A percentile compares a stretch with the other conserved stretches of the same genome.
Evolutionary conservation across 2,888 invertebrate genomes (phyloP).

Genomic region (Erynnis tages): DNA sequence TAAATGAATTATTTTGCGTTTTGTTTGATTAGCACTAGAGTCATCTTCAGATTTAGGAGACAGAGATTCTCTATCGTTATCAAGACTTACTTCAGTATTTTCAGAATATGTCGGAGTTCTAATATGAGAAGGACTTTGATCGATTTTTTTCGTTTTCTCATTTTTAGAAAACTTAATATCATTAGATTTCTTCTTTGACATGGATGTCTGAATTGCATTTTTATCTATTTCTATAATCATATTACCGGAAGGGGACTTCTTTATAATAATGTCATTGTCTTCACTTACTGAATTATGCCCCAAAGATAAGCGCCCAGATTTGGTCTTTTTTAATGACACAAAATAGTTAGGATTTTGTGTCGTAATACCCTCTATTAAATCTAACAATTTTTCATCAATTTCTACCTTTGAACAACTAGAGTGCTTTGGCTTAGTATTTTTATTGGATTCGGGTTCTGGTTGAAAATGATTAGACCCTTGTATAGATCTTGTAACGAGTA

Average conservation of each 20-base stretch:
- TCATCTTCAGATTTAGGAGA: not conserved
- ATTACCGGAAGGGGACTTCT: slow-evolving; percentile 19
- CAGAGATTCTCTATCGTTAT: not conserved
- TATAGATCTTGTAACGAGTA: not conserved
- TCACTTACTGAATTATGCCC: slow-evolving; percentile 36
- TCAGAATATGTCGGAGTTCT: too few species aligned
- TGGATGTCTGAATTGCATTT: slow-evolving; percentile 13
- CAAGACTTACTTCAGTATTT: too few species aligned
- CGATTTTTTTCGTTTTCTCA: not conserved
- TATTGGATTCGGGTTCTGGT: too few species aligned
- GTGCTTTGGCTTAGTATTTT: not conserved
- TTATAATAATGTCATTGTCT: slow-evolving; percentile 21
- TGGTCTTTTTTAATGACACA: slow-evolving; percentile 39
- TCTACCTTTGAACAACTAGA: slow-evolving; percentile 5
- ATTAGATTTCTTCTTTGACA: not conserved
- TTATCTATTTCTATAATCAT: slow-evolving; percentile 34
- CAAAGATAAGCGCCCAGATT: slow-evolving; percentile 40
- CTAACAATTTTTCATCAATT: slow-evolving; percentile 45
- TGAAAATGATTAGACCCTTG: too few species aligned
- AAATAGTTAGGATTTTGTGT: slow-evolving; percentile 36
- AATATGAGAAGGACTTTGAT: not conserved
- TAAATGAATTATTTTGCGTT: not conserved
- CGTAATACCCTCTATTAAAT: slow-evolving; percentile 42
- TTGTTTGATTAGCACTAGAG: not conserved
- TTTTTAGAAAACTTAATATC: not conserved